Evolutionary conservation across 2,888 invertebrate species (phyloP).

Genomic region (Alviniconcha strummeri): DNA sequence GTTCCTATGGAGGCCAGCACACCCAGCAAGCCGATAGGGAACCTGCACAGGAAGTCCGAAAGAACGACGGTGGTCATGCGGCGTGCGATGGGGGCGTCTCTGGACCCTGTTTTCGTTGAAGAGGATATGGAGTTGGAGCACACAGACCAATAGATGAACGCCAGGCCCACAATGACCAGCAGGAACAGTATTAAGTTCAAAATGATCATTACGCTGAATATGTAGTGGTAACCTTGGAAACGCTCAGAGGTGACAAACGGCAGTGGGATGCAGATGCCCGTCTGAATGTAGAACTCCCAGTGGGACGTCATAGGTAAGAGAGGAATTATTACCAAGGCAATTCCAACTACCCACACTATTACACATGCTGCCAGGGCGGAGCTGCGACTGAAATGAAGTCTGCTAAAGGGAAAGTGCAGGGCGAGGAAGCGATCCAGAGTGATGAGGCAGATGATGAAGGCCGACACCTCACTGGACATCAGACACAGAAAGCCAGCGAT

Average conservation of each 20-base stretch:
- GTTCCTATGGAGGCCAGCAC: constrained; percentile 1
- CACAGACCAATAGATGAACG: constrained; percentile 64
- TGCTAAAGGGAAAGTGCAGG: constrained; percentile 77
- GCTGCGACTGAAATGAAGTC: constrained; percentile 48
- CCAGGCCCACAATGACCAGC: constrained; percentile 64
- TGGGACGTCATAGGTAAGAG: constrained; percentile 50
- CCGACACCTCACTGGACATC: constrained; percentile 79
- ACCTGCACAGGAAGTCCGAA: constrained; percentile 17
- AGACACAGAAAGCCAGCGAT: constrained; percentile 51
- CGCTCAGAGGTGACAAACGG: constrained; percentile 64
- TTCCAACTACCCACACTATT: constrained; percentile 57
- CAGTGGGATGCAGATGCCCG: constrained; percentile 67
- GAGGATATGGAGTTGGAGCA: constrained; percentile 21
- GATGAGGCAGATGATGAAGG: constrained; percentile 78
- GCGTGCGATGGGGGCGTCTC: constrained; percentile 8
- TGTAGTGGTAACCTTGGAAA: constrained; percentile 69
- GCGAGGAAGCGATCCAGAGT: constrained; percentile 80
- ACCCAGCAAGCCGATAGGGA: constrained; percentile 9
- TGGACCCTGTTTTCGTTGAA: not conserved
- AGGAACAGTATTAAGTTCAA: constrained; percentile 61
- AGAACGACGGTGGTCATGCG: constrained; percentile 17
- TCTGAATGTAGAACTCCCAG: constrained; percentile 61
- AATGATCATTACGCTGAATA: constrained; percentile 45
- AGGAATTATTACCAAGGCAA: constrained; percentile 62
- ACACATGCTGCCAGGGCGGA: constrained; percentile 50